Percentiles rank a stretch among this genome's conserved stretches.
These are phyloP conservation scores for Phaonia tiefii DNA, from an alignment of 2,888 invertebrate species.

Conservation along the genomic window DNA sequence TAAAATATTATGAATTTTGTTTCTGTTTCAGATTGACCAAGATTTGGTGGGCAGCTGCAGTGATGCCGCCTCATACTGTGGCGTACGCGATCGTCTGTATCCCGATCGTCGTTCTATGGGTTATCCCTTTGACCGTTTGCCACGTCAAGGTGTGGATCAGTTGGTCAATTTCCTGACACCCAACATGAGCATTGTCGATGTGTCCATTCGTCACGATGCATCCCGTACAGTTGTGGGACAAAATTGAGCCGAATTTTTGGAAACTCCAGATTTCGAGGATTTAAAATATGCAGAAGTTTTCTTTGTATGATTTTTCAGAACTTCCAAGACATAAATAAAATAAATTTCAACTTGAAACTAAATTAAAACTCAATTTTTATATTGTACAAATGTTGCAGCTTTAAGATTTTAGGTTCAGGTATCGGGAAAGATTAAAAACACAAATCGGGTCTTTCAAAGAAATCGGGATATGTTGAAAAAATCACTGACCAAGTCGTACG, in stretches of 20 bases:
- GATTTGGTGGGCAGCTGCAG: conserved; percentile 82
- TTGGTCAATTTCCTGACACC: conserved; percentile 86
- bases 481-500: too few relatives aligned
- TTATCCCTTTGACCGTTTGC: conserved; percentile 90
- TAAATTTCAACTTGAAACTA: not conserved
- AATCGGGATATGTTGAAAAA: too few relatives aligned
- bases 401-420: too few relatives aligned
- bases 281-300: not conserved
- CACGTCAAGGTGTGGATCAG: conserved; percentile 82
- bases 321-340: not conserved
- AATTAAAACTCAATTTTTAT: too few relatives aligned
- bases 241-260: not conserved
- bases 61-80: conserved; percentile 90
- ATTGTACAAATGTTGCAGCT: too few relatives aligned
- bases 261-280: not conserved
- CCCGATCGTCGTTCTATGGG: conserved; percentile 92
- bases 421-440: too few relatives aligned
- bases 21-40: conserved; percentile 77
- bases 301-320: too few relatives aligned
- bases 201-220: conserved; percentile 83
- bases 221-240: conserved; percentile 74
- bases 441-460: too few relatives aligned
- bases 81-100: conserved; percentile 87
- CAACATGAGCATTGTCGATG: conserved; percentile 86
- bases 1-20: too few relatives aligned